Evolutionary conservation across 2,113 vertebrate genomes (phyloP).

Genomic region (Callorhinus ursinus): DNA sequence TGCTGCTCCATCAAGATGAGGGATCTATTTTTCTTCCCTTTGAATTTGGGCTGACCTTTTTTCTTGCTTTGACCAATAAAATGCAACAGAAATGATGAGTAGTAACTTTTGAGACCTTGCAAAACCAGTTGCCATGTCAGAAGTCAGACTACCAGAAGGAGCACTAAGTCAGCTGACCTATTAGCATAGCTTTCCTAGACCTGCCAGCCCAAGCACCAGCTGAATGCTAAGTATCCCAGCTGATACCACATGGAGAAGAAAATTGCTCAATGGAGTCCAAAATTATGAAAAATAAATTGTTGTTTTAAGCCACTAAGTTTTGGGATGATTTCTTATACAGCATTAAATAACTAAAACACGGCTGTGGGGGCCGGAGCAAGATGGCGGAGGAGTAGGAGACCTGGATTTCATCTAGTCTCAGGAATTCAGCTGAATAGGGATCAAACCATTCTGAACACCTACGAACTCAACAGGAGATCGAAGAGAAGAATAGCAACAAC

Average conservation of each 20-base stretch:
- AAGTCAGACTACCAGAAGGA: not conserved
- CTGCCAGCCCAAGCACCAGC: not conserved
- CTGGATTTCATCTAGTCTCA: too few relatives aligned
- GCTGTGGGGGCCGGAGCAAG: not conserved
- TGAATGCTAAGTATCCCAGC: not conserved
- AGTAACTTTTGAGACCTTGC: not conserved
- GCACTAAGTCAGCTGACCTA: too few relatives aligned
- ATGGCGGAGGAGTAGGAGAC: too few relatives aligned
- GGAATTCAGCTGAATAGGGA: too few relatives aligned
- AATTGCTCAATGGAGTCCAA: not conserved
- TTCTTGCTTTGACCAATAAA: not conserved
- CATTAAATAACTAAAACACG: not conserved
- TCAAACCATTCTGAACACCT: too few relatives aligned
- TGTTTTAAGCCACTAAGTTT: constrained; percentile 41
- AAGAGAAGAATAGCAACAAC: too few relatives aligned
- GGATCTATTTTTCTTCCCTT: not conserved
- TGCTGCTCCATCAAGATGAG: not conserved
- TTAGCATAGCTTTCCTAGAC: not conserved
- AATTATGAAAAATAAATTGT: not conserved
- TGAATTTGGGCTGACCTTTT: not conserved
- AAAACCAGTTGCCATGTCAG: not conserved
- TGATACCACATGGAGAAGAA: not conserved
- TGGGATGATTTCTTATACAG: not conserved
- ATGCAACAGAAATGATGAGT: not conserved
- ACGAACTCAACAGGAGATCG: too few relatives aligned